Base-by-base conservation (phyloP, 2,113 vertebrate genomes). In the Platanista minor region DNA sequence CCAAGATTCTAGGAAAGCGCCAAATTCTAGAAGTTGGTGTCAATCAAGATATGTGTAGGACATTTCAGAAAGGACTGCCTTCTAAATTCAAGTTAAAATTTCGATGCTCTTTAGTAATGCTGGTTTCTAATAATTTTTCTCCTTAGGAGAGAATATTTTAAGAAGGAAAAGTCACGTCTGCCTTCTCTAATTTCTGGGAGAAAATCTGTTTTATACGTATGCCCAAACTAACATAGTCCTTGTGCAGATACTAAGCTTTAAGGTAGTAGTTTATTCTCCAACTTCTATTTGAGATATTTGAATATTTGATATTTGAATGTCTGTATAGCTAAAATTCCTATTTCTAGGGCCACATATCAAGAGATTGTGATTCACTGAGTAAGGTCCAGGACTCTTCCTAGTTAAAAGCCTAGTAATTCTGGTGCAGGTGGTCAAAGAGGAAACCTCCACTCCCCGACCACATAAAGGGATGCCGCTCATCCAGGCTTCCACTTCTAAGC, bases 1-100 rank as follows among this genome's bases (percentile, higher is more conserved):
- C 61, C 36, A 89, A 84, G 64, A 72, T 72, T 91, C 93, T 54
- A 81, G 61, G 61, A 80, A 90, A 83, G 72, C 59, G 41, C 59
- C 85, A 90, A 14, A 46, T 64, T 93, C 80, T 59, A 71, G 39
- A 87, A 33, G 41, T 57, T 82, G 62, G 13, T 94, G 81, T 93
- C 78, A 67, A 23, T 95, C 88, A 93, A 90, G 78, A 54, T 36
- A 9, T 25, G 49, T n/a, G 11, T 15, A 4, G 74, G 89, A 82
- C 91, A 92, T 84, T 96, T 97, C 84, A 97, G 72, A 85, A 87
- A 85, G 39, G 91, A 89, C 39, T 57, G 10, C 62, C 93, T 95
- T 97, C 82, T 93, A 93, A 93, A 94, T 69, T 93, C 57, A 93
- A 64, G 59, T 49, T 95, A 82, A 95, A 97, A 91, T 87, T 75